Percentiles rank a stretch among this genome's conserved stretches.
Conservation (phyloP, 2,888 invertebrate species). For the Cataglyphis albicans region DNA sequence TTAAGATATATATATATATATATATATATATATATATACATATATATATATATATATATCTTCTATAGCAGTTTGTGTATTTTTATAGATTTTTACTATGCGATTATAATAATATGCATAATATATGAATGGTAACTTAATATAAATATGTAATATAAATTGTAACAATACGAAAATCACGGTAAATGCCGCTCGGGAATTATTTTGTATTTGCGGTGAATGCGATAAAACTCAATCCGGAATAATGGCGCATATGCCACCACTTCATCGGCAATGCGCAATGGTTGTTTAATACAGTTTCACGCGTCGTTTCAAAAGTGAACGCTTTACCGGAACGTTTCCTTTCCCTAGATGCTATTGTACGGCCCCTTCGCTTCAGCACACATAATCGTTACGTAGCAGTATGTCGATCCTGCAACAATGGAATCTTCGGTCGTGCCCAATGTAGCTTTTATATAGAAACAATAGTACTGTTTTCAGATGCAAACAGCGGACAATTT, state of each 20-base stretch:
- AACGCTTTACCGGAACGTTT: constrained; percentile 35
- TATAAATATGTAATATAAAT: neutral
- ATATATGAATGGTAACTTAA: neutral
- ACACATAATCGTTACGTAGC: constrained; percentile 64
- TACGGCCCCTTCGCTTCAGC: constrained; percentile 27
- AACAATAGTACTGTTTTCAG: constrained; percentile 26
- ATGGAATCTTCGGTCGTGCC: constrained; percentile 54
- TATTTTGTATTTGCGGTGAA: neutral
- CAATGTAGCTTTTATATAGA: constrained; percentile 39
- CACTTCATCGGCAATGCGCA: neutral
- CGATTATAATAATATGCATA: neutral
- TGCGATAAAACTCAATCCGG: constrained; percentile 1
- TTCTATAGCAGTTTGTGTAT: neutral
- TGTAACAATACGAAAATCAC: constrained; percentile 1
- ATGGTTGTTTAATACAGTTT: constrained; percentile 29
- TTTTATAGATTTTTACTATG: neutral
- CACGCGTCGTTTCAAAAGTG: constrained; percentile 28
- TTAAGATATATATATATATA: too few relatives aligned
- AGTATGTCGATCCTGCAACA: constrained; percentile 53
- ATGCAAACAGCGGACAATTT: neutral
- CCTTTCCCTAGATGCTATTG: constrained; percentile 30
- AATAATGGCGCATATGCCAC: neutral
- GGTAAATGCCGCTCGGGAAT: neutral
- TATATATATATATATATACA: too few relatives aligned
- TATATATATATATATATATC: too few relatives aligned